Conservation (phyloP, 2,888 invertebrate genomes). For the Perithous albicinctus region DNA sequence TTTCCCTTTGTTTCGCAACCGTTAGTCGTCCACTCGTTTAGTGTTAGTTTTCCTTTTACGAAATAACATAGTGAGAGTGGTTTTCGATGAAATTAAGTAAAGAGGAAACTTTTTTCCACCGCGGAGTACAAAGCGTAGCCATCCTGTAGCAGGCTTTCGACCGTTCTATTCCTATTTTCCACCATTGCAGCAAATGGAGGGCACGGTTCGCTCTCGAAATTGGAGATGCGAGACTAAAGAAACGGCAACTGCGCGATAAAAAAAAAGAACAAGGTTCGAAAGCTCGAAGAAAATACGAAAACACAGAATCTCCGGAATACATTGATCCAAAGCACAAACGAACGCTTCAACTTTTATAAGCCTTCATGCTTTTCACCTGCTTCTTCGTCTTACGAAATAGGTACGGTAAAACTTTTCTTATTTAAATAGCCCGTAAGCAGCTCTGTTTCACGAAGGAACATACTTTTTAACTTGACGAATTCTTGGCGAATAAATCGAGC, state of each 20-base stretch:
- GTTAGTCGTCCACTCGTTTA: background rate
- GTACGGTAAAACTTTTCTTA: slow-evolving; percentile 58
- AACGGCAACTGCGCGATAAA: background rate
- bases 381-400: slow-evolving; percentile 13
- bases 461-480: slow-evolving; percentile 61
- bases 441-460: slow-evolving; percentile 31
- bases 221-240: slow-evolving; percentile 29
- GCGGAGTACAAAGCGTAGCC: background rate
- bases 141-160: slow-evolving; percentile 8
- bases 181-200: slow-evolving; percentile 14
- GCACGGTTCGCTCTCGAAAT: slow-evolving; percentile 25
- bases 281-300: slow-evolving; percentile 10
- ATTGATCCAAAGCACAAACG: slow-evolving; percentile 7
- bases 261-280: slow-evolving; percentile 9
- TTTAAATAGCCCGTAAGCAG: slow-evolving; percentile 46
- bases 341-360: background rate
- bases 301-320: slow-evolving; percentile 7
- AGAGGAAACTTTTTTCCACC: slow-evolving; percentile 50
- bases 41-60: slow-evolving; percentile 44
- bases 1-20: slow-evolving; percentile 10
- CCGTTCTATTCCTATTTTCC: slow-evolving; percentile 15
- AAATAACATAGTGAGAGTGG: slow-evolving; percentile 49
- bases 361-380: background rate
- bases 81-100: slow-evolving; percentile 63
- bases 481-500: slow-evolving; percentile 48